Evolutionary conservation across 2,888 invertebrate species (phyloP).

Genomic region (Hetaerina titia): DNA sequence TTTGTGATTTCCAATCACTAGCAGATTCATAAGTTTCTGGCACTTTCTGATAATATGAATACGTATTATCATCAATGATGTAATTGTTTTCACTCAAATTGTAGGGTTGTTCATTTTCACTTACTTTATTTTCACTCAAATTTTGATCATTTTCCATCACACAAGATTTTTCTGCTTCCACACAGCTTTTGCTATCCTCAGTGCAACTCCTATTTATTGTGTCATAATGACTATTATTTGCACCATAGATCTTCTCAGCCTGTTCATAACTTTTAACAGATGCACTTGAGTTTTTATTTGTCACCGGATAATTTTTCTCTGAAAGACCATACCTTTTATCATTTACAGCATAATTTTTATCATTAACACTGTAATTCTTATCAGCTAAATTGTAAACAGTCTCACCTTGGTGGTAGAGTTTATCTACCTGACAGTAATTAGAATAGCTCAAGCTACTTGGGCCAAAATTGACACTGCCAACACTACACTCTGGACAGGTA

Average conservation of each 20-base stretch:
- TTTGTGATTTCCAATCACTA: slow-evolving; percentile 42
- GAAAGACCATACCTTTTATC: not conserved
- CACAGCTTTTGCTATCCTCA: not conserved
- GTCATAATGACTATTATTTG: not conserved
- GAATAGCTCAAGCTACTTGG: not conserved
- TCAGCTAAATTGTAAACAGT: not conserved
- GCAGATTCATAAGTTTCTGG: slow-evolving; percentile 36
- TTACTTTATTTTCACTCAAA: not conserved
- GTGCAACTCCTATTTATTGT: not conserved
- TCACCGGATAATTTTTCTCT: not conserved
- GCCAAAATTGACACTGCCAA: slow-evolving; percentile 41
- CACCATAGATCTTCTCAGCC: not conserved
- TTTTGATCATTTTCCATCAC: not conserved
- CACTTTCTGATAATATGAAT: slow-evolving; percentile 41
- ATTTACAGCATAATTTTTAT: not conserved
- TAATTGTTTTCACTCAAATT: not conserved
- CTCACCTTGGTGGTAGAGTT: not conserved
- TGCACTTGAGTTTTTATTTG: not conserved
- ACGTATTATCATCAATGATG: not conserved
- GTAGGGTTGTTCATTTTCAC: not conserved
- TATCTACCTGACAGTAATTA: not conserved
- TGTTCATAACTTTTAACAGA: not conserved
- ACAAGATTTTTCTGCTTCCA: not conserved
- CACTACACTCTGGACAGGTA: slow-evolving; percentile 58
- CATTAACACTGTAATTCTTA: not conserved